Conservation (phyloP, 1,140 invertebrate genomes). For the Drosophila nebulosa region DNA sequence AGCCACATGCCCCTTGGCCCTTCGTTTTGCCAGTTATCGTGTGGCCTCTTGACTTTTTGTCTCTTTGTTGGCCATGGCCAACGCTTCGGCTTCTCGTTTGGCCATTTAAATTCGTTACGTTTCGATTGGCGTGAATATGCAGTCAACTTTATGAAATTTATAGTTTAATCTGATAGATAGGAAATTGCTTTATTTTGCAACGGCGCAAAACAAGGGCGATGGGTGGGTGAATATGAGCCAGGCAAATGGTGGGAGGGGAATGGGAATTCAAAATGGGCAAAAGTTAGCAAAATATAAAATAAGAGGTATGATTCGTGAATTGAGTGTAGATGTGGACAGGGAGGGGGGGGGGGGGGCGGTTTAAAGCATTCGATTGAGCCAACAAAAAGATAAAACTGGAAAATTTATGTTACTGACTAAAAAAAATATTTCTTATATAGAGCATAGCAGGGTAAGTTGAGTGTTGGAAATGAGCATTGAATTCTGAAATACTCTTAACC, state of each 20-base stretch:
- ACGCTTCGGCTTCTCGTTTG: conserved; percentile 63
- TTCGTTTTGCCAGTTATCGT: conserved; percentile 5
- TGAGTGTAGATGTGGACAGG: conserved; percentile 1
- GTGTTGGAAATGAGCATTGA: neutral
- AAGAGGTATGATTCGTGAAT: neutral
- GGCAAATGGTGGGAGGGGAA: neutral
- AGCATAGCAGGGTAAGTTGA: neutral
- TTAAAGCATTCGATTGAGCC: conserved; percentile 52
- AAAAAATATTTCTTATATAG: neutral
- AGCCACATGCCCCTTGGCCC: neutral
- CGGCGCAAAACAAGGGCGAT: neutral
- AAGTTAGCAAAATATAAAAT: conserved; percentile 42
- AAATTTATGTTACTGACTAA: conserved; percentile 41
- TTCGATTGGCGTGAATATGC: conserved; percentile 77
- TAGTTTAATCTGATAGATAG: conserved; percentile 79
- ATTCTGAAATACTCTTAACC: neutral
- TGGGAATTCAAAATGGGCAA: neutral
- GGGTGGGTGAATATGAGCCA: neutral
- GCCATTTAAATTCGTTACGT: conserved; percentile 79
- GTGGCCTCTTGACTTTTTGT: conserved; percentile 61
- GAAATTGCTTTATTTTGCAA: conserved; percentile 74
- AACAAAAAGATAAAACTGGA: conserved; percentile 52
- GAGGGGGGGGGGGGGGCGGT: neutral
- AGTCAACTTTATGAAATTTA: conserved; percentile 79
- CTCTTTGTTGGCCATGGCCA: conserved; percentile 1